A percentile compares a stretch with the other conserved stretches of the same genome.
These are phyloP conservation scores for Fulica atra DNA, from an alignment of 2,113 vertebrate species.

Conservation along the genomic window DNA sequence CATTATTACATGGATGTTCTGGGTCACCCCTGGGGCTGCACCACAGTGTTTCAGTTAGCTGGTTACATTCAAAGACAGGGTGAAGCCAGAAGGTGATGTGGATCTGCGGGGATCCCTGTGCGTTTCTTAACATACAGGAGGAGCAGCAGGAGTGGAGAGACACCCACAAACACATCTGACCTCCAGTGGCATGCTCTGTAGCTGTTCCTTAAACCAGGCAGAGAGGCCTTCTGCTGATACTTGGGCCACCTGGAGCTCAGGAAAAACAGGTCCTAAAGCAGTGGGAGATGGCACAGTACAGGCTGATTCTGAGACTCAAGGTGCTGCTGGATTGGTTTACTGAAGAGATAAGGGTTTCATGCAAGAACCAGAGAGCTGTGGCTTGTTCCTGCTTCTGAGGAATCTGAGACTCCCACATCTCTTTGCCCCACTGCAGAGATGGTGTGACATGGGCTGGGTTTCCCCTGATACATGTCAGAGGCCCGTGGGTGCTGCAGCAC, in stretches of 20 bases:
- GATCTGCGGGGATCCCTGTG: not conserved
- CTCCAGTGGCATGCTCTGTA: not conserved
- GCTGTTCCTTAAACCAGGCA: slow-evolving; percentile 6
- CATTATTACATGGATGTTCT: accelerated
- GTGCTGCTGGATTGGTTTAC: not conserved
- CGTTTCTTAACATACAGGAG: slow-evolving; percentile 19
- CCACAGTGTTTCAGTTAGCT: not conserved
- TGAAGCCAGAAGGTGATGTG: not conserved
- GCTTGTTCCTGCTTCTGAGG: not conserved
- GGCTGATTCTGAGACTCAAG: not conserved
- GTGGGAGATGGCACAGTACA: not conserved
- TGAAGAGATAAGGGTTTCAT: not conserved
- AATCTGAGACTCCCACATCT: not conserved
- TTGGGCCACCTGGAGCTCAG: slow-evolving; percentile 19
- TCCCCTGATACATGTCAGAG: accelerated
- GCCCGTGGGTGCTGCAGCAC: not conserved
- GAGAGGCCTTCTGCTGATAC: not conserved
- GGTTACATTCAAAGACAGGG: not conserved
- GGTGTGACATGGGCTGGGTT: not conserved
- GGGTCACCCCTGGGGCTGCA: not conserved
- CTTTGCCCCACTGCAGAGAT: not conserved
- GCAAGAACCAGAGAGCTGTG: not conserved
- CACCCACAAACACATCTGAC: not conserved
- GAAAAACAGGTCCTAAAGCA: slow-evolving; percentile 47
- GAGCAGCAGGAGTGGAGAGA: not conserved